Evolutionary conservation across 2,888 invertebrate species (phyloP), one percentile per base, ranked within the genome.

Genomic region (Patella depressa): DNA sequence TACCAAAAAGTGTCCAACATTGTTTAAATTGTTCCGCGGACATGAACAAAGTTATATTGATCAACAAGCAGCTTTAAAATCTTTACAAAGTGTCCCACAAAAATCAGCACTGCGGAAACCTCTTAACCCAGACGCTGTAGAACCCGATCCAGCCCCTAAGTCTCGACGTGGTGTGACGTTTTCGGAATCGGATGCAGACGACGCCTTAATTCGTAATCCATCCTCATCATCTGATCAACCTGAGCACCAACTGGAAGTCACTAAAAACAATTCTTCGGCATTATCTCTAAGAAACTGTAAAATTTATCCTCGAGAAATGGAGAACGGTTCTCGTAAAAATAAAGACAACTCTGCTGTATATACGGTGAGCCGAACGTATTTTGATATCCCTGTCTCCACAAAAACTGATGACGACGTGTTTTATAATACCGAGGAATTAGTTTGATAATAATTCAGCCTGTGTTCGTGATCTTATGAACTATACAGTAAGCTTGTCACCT

Each of bases 211-310:
- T 34, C 19, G 54, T 19, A 9, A 45, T 45, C n/a, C 45, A 70
- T 70, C 75, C 7, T 55, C 71, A n/a, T 70, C 75, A 15, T 75
- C 75, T 19, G 71, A 70, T 2, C 19, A 29, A 17, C 55, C 29
- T 45, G 75, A 75, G 7, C 53, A n/a, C 29, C 34, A 45, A 7
- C 45, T 45, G 1, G 45, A 45, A 45, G 45, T 7, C 9, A 9
- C 9, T 45, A 54, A 54, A 29, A n/a, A 53, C 24, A 71, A 72
- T 53, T 65, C 72, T 19, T 76, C 76, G 17, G 53, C 69, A 2
- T 53, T 76, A 53, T 76, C 76, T 70, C 29, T 76, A 57, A 53
- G 76, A 19, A 72, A 76, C 55, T 76, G 72, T 73, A 72, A 65
- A 73, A 76, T 76, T 7, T 57, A 72, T 69, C 76, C 76, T 24